Evolutionary conservation across 1,140 invertebrate genomes (phyloP).

Genomic region (fruit fly (Drosophila melanogaster)): DNA sequence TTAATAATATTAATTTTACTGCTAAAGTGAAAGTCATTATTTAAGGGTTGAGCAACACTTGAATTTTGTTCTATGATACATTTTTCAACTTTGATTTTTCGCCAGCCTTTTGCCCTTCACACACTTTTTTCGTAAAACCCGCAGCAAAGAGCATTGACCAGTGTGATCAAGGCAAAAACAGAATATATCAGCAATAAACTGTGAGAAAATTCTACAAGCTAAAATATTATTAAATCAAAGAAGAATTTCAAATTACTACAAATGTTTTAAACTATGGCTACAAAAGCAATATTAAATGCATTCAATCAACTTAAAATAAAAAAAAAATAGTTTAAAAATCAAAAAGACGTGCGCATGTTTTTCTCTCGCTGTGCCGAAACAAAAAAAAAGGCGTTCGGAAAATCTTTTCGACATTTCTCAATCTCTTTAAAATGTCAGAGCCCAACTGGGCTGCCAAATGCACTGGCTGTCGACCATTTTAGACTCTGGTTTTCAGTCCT

Average conservation of each 20-base stretch:
- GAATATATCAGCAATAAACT: conserved; percentile 2
- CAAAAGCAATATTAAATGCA: too few species aligned
- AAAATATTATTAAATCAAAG: not conserved
- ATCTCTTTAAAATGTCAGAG: conserved; percentile 53
- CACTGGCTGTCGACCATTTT: conserved; percentile 10
- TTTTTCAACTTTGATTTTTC: conserved; percentile 7
- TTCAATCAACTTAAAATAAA: too few species aligned
- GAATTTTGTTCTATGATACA: conserved; percentile 6
- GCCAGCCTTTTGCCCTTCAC: conserved; percentile 45
- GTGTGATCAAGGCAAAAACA: conserved; percentile 34
- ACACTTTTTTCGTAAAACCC: conserved; percentile 21
- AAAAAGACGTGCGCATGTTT: not conserved
- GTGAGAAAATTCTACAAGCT: not conserved
- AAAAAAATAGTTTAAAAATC: too few species aligned
- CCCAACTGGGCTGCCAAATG: conserved; percentile 44
- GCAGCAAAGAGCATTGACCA: conserved; percentile 40
- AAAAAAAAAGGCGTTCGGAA: conserved; percentile 12
- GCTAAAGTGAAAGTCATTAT: too few species aligned
- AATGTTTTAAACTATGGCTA: not conserved
- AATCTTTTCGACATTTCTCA: conserved; percentile 36
- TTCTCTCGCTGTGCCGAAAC: not conserved
- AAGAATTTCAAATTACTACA: not conserved
- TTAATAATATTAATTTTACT: too few species aligned
- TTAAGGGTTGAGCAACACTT: not conserved
- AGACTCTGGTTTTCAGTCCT: conserved; percentile 4